Conservation (phyloP, 2,797 vertebrate genomes). For the Anolis apletophallus region DNA sequence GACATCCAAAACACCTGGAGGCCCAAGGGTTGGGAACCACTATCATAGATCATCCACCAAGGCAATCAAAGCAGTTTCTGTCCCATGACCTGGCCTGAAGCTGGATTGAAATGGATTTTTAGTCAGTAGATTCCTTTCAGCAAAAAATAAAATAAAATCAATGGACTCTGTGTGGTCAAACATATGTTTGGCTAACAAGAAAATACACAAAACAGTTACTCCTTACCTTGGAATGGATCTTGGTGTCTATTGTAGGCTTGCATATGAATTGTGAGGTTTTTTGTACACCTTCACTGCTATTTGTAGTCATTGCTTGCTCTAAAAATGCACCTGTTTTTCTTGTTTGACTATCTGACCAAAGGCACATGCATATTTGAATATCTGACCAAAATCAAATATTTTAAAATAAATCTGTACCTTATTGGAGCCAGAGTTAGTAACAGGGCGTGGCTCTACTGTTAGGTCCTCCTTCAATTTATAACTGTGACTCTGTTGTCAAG, state of each 20-base stretch:
- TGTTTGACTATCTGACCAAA: slow-evolving; percentile 22
- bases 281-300: slow-evolving; percentile 10
- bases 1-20: too few species aligned
- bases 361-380: slow-evolving; percentile 29
- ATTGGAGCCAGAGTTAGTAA: slow-evolving; percentile 15
- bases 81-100: too few species aligned
- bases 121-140: not conserved
- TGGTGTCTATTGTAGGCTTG: slow-evolving; percentile 27
- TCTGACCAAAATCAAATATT: slow-evolving; percentile 10
- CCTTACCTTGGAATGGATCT: slow-evolving; percentile 49
- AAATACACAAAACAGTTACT: slow-evolving; percentile 48
- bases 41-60: too few species aligned
- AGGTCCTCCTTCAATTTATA: not conserved
- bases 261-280: not conserved
- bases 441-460: not conserved
- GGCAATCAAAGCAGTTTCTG: too few species aligned
- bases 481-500: not conserved
- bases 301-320: slow-evolving; percentile 32
- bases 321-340: slow-evolving; percentile 58
- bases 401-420: slow-evolving; percentile 5
- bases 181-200: slow-evolving; percentile 43
- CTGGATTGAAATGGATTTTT: not conserved
- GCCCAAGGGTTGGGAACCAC: too few species aligned
- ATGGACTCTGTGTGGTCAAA: slow-evolving; percentile 50
- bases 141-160: slow-evolving; percentile 41